Evolutionary conservation across 2,888 invertebrate species (phyloP).

Genomic region (Volucella inflata): DNA sequence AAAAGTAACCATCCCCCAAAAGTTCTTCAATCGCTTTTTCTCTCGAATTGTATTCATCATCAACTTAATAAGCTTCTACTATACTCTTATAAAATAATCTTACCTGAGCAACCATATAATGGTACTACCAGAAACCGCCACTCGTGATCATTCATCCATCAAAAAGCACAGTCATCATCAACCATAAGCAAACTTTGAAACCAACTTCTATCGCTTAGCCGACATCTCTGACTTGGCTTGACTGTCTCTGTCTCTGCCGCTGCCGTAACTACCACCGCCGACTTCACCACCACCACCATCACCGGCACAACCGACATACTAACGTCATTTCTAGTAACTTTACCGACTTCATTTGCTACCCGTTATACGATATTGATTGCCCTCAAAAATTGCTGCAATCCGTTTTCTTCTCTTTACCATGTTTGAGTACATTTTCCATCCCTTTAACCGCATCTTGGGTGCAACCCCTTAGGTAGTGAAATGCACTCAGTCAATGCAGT

Average conservation of each 20-base stretch:
- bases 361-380: conserved; percentile 72
- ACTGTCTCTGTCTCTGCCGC: too few relatives aligned
- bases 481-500: conserved; percentile 48
- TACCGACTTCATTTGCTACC: conserved; percentile 73
- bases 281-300: conserved; percentile 17
- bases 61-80: too few relatives aligned
- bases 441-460: conserved; percentile 52
- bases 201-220: conserved; percentile 23
- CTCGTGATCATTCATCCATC: conserved; percentile 49
- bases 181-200: conserved; percentile 5
- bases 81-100: background rate
- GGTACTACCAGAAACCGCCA: conserved; percentile 39
- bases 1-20: too few relatives aligned
- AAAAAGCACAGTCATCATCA: background rate
- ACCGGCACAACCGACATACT: conserved; percentile 17
- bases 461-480: conserved; percentile 54
- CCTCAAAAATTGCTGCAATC: conserved; percentile 71
- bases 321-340: conserved; percentile 43
- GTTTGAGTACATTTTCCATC: conserved; percentile 37
- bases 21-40: too few relatives aligned
- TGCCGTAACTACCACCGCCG: background rate
- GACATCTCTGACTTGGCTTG: background rate
- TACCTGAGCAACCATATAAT: conserved; percentile 54
- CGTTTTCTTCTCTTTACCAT: conserved; percentile 11
- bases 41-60: too few relatives aligned